Evolutionary conservation across 2,888 invertebrate genomes (phyloP).

Genomic region (Polymixis lichenea): DNA sequence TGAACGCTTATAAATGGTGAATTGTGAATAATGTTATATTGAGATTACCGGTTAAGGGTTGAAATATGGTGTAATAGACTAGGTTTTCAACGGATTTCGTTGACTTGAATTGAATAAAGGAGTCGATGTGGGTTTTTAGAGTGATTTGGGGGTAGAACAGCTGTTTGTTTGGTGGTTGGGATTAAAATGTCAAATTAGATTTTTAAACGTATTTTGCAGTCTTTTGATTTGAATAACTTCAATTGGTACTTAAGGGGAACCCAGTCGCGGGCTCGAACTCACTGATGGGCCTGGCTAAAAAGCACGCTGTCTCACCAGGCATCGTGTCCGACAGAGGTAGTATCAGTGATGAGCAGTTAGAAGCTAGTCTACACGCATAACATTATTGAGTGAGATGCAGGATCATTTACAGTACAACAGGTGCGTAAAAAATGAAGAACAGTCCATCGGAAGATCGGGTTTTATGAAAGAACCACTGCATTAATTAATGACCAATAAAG

Average conservation of each 20-base stretch:
- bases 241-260: not conserved
- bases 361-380: too few species aligned
- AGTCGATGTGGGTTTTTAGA: slow-evolving; percentile 7
- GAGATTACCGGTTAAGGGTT: slow-evolving; percentile 59
- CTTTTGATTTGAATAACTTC: not conserved
- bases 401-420: too few species aligned
- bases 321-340: too few species aligned
- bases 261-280: too few species aligned
- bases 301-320: too few species aligned
- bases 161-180: not conserved
- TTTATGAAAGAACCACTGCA: too few species aligned
- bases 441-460: too few species aligned
- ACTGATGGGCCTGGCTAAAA: too few species aligned
- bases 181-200: not conserved
- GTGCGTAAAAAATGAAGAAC: too few species aligned
- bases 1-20: slow-evolving; percentile 65
- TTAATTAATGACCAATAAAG: too few species aligned
- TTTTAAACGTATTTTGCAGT: not conserved
- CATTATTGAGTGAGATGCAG: too few species aligned
- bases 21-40: slow-evolving; percentile 66
- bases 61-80: slow-evolving; percentile 59
- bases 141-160: not conserved
- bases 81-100: slow-evolving; percentile 34
- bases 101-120: slow-evolving; percentile 31
- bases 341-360: too few species aligned